These are phyloP conservation scores for Melanotus villosus DNA, from an alignment of 2,888 invertebrate genomes.

Conservation along the genomic window DNA sequence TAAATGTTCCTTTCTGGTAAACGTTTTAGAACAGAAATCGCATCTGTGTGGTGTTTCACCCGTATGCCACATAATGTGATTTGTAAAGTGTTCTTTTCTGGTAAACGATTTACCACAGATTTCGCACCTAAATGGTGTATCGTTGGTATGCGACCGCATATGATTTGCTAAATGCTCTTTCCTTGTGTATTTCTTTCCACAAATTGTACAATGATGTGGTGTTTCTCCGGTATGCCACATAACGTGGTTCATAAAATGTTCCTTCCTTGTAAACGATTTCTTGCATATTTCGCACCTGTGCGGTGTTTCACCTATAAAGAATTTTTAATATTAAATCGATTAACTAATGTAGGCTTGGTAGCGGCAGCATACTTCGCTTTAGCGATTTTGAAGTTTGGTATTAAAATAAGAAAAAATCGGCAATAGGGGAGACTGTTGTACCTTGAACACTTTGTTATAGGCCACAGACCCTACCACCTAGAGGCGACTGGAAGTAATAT, in stretches of 20 bases:
- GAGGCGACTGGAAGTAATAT: no score
- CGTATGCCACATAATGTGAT: conserved; percentile 92
- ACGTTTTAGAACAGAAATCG: conserved; percentile 85
- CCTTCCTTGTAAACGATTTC: conserved; percentile 84
- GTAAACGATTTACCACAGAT: conserved; percentile 92
- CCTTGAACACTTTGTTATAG: no score
- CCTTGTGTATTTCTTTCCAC: conserved; percentile 90
- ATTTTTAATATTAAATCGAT: no score
- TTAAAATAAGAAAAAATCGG: no score
- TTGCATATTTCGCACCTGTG: conserved; percentile 85
- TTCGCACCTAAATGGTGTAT: conserved; percentile 86
- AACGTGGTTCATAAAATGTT: conserved; percentile 85
- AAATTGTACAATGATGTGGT: conserved; percentile 89
- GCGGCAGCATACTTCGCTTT: no score
- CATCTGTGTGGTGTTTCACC: conserved; percentile 85
- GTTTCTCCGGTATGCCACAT: conserved; percentile 90
- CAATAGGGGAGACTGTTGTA: no score
- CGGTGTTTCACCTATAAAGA: conserved; percentile 73
- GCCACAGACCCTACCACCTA: no score
- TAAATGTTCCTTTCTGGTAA: conserved; percentile 83
- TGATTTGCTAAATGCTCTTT: conserved; percentile 92
- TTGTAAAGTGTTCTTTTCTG: conserved; percentile 91
- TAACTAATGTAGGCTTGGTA: no score
- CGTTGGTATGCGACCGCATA: conserved; percentile 90
- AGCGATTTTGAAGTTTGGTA: no score